Base-by-base conservation (phyloP, 2,888 invertebrate species). In the Taenaris catops region DNA sequence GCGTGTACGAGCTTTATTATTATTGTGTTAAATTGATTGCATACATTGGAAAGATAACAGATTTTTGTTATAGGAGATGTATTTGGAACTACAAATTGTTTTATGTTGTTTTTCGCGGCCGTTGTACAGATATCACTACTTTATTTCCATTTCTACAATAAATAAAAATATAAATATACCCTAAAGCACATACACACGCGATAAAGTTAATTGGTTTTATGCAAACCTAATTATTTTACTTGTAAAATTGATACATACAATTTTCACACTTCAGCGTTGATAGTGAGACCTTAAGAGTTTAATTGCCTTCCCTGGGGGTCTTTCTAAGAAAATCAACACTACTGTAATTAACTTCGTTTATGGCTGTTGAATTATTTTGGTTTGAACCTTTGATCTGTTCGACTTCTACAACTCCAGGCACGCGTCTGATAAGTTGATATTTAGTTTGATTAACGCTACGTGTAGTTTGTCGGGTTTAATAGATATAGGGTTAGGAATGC, bases 331-430 rank as follows among this genome's bases (percentile, higher is more conserved):
- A 71, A 76, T 78, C 79, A 79, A 79, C 79, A 79, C 76, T 78
- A 75, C 56, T 66, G 68, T 81, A 81, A 83, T 81, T 81, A 83
- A 70, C 58, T 74, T 81, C 73, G 69, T 83, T 76, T 79, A 80
- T 76, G 74, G 69, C 72, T 76, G 65, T 66, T 60, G 62, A 57
- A 57, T 58, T 59, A 65, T 69, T 70, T 68, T 46, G 63, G 51
- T 55, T 57, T 47, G 28, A 19, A 42, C 58, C 76, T 79, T 79
- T 79, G 78, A 79, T 67, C 53, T 60, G 60, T 55, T 56, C 57
- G 48, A 50, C 53, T 51, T 38, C 50, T 3, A 40, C 40, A 45
- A 54, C 51, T 40, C 48, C 43, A 42, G 46, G 53, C 57, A 59
- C 59, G 56, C 49, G 58, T 58, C 56, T 64, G 66, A 61, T 61